A percentile compares a stretch with the other conserved stretches of the same genome.
Evolutionary conservation across 2,113 vertebrate genomes (phyloP).

Genomic region (Myotis brandtii): DNA sequence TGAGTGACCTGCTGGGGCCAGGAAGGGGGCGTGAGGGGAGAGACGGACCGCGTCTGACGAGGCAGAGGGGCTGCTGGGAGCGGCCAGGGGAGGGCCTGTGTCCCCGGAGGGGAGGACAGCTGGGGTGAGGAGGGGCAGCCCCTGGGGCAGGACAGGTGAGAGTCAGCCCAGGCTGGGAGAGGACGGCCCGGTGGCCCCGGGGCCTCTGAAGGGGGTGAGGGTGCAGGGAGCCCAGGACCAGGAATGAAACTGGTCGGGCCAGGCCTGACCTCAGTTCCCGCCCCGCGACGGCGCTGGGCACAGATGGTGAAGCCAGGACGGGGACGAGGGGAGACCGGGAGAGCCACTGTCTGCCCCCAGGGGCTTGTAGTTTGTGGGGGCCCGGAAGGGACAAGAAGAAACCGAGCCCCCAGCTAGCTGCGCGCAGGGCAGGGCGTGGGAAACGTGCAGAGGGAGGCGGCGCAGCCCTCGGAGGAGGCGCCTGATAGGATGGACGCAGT

Average conservation of each 20-base stretch:
- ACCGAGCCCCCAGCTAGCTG: rapidly evolving
- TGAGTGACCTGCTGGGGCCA: not conserved
- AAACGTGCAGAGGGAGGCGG: not conserved
- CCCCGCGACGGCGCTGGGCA: rapidly evolving
- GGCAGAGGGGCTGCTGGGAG: not conserved
- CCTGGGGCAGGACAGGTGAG: not conserved
- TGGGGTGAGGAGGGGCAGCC: not conserved
- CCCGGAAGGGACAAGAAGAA: not conserved
- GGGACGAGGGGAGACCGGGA: rapidly evolving
- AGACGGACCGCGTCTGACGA: not conserved
- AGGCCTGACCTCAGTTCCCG: not conserved
- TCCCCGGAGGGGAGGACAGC: not conserved
- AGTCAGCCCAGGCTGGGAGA: not conserved
- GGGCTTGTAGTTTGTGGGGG: rapidly evolving
- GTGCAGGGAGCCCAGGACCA: not conserved
- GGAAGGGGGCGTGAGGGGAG: rapidly evolving
- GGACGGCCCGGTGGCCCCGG: not conserved
- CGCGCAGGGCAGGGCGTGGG: rapidly evolving
- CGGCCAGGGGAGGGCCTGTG: not conserved
- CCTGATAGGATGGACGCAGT: rapidly evolving
- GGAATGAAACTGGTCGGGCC: not conserved
- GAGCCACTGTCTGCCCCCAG: not conserved
- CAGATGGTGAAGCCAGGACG: too few relatives aligned
- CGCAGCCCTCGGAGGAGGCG: not conserved
- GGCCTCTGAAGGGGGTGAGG: not conserved